Percentiles rank a stretch among this genome's conserved stretches.
phyloP scores from a whole-genome alignment of 2,888 invertebrate genomes.

The Coleophora deauratella region DNA sequence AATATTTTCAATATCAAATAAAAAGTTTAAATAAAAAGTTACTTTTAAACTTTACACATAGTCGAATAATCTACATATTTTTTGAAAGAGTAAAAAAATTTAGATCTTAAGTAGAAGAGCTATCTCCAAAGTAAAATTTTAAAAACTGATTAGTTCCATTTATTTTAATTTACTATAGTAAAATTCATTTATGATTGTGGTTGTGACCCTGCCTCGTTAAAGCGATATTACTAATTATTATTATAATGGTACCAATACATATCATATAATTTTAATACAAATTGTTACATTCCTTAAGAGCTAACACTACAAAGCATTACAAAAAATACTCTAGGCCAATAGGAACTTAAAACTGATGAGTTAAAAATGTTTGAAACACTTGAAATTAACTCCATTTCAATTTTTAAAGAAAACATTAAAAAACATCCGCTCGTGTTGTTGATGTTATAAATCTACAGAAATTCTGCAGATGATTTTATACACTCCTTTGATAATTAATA shows the following conservation, averaged over 20 bases:
- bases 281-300: slow-evolving; percentile 37
- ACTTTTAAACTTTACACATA: no score
- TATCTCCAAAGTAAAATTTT: slow-evolving; percentile 43
- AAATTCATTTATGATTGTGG: slow-evolving; percentile 54
- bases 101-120: no score
- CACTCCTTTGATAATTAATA: no score
- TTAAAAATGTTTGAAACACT: slow-evolving; percentile 14
- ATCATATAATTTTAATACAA: slow-evolving; percentile 41
- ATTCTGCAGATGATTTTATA: no score
- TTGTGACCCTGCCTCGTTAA: slow-evolving; percentile 71
- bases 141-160: slow-evolving; percentile 31
- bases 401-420: slow-evolving; percentile 5
- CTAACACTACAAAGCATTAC: slow-evolving; percentile 53
- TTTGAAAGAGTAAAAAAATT: no score
- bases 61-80: no score
- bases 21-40: no score
- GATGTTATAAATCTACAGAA: no score
- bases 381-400: slow-evolving; percentile 18
- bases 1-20: no score
- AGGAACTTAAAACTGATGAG: slow-evolving; percentile 54
- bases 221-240: slow-evolving; percentile 61
- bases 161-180: slow-evolving; percentile 18
- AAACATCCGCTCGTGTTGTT: no score
- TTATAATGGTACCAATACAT: slow-evolving; percentile 51
- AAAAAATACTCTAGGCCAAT: slow-evolving; percentile 65